Evolutionary conservation across 23 tunicate species (phyloP), one percentile per base, ranked within the genome.

Genomic region (Clavelina lepadiformis): DNA sequence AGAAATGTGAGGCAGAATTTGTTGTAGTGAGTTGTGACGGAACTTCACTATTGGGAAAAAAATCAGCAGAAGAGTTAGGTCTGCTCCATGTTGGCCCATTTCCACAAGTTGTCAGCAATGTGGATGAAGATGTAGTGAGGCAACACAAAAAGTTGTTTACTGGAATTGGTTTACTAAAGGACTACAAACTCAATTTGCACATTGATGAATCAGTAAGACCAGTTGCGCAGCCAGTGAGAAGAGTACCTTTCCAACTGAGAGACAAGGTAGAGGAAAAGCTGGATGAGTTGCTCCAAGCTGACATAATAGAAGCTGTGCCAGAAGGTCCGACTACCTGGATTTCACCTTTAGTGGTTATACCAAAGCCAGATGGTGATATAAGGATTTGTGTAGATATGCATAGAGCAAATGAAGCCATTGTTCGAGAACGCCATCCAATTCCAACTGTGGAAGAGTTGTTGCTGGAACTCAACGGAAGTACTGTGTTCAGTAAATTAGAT

Each of bases 381-480:
- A 27, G 50, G 3, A 35, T 63, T 35, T 63, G 68, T 63, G 68
- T 63, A 3, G 68, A 63, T 23, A 63, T 63, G 73, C 19, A 58
- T 3, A 26, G 33, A 15, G 73, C 63, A 21, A 67, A 67, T 49
- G 61, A 47, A 26, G 73, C 73, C 4, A 23, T 67, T 21, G 32
- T 57, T 21, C 27, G 76, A 19, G 67, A 57, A 38, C 31, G 68
- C 31, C 76, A 57, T 31, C 76, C 68, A 5, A 70, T 57, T 23
- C 68, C 76, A 3, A 70, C 76, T 20, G 67, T 70, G 25, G 76
- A 70, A 70, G 76, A 70, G 33, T 34, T 55, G 24, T 27, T 70
- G 67, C 64, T 28, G 4, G 67, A 54, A n/a, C 35, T 68, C 29
- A 68, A 51, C 28, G 67, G 36, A 5, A 58, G 68, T 26, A 63